Evolutionary conservation across 2,113 vertebrate genomes (phyloP), one percentile per base, ranked within the genome.

Genomic region (Hyperopisus bebe): DNA sequence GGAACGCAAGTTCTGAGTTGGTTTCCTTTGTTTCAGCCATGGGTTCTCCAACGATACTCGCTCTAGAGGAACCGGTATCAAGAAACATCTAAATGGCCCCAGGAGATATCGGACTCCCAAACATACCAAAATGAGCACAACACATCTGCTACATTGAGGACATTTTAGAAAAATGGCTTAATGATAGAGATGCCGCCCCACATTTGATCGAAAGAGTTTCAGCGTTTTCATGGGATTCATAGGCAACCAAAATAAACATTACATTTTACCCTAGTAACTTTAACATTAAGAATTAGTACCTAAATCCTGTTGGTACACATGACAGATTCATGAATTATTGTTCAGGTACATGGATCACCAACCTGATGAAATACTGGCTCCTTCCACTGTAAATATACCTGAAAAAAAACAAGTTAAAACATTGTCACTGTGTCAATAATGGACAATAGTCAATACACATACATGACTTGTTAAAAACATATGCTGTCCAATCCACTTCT

Each of bases 281-380:
- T 53, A 89, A 42, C 15, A 31, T 44, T 89, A 11, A 39, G 24
- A 6, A 51, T 53, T 53, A 39, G 3, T 55, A 27, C 10, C 35
- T 24, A 50, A 39, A 42, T 44, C 21, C 31, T 74, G 62, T 51
- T 89, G n/a, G 24, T 44, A 48, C 88, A 70, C 87, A 39, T 19
- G 46, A 31, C 44, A 24, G 47, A 53, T 17, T 66, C 55, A 53
- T 21, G 5, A 82, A 19, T 82, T 82, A 70, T 70, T 31, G 62
- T 70, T 70, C 62, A 70, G 39, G 31, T 53, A 10, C 89, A 39
- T 31, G 19, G 6, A 21, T 44, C 50, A 93, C 91, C 96, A 95
- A 99, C 98, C 97, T 99, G 98, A 94, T 99, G 98, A 92, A 99
- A 99, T 77, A 99, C 93, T 42, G 98, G 98, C 91, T 99, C 97